These are phyloP conservation scores for Drosophila lutescens DNA, from an alignment of 2,888 invertebrate species.

Conservation along the genomic window DNA sequence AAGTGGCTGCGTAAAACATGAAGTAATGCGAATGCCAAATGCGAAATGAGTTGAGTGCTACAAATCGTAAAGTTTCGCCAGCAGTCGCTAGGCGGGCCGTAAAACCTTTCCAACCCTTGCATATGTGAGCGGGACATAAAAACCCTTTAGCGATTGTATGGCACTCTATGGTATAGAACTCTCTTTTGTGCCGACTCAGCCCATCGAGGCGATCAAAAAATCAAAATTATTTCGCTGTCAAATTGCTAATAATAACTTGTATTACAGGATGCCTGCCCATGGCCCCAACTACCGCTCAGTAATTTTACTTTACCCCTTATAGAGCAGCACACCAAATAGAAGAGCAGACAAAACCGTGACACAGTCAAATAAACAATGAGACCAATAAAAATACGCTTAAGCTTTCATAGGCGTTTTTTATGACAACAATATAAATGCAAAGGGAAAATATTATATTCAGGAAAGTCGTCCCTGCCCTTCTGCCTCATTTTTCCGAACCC, in stretches of 20 bases:
- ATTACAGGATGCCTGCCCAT: slow-evolving; percentile 42
- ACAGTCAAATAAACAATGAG: slow-evolving; percentile 78
- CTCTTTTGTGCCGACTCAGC: slow-evolving; percentile 58
- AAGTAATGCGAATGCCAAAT: slow-evolving; percentile 74
- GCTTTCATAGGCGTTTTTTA: slow-evolving; percentile 83
- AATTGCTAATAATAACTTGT: slow-evolving; percentile 80
- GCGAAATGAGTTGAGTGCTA: slow-evolving; percentile 78
- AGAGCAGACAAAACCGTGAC: slow-evolving; percentile 66
- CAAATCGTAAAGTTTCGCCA: slow-evolving; percentile 70
- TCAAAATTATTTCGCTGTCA: slow-evolving; percentile 75
- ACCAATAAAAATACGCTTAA: slow-evolving; percentile 81
- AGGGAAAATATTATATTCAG: slow-evolving; percentile 51
- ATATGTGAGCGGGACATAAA: slow-evolving; percentile 23
- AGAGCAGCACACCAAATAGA: background rate
- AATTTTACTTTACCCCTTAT: background rate
- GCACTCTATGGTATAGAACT: background rate
- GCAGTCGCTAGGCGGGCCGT: slow-evolving; percentile 61
- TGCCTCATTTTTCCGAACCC: slow-evolving; percentile 54
- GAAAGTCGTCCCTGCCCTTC: background rate
- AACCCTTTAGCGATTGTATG: slow-evolving; percentile 22
- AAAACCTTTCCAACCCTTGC: slow-evolving; percentile 46
- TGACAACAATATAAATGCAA: slow-evolving; percentile 82
- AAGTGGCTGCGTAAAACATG: slow-evolving; percentile 77
- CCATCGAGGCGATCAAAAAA: slow-evolving; percentile 62
- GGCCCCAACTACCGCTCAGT: slow-evolving; percentile 39